Evolutionary conservation across 2,888 invertebrate genomes (phyloP), one percentile per base, ranked within the genome.

Genomic region (Lasioglossum oenotherae): DNA sequence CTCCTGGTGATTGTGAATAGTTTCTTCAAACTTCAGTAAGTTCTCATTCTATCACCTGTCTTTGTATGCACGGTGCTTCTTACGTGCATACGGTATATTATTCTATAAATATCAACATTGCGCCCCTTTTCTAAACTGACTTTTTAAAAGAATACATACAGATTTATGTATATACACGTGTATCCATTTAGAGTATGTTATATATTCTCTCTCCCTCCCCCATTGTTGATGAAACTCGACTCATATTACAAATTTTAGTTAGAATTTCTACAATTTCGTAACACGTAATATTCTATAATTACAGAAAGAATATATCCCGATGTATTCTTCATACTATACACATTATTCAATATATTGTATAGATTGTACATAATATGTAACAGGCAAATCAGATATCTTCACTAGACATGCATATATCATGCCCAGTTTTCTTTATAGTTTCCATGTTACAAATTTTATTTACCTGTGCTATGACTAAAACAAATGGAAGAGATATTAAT

Each of bases 1-100:
- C 93, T 91, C 92, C 92, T 92, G 91, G 94, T 93, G 93, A 94
- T 93, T 93, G 92, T 91, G 92, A 92, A 92, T 92, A 91, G 92
- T 92, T 93, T 92, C 93, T 92, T 94, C 94, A 92, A 92, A 92
- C 92, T 92, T 92, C 92, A 88, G 90, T 91, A 91, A 91, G 91
- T 91, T 64, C 91, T 91, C 89, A 89, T 86, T 91, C 90, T 91
- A 78, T 88, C 86, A 87, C 82, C 87, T 89, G 80, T 87, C 85
- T 89, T 84, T 85, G 87, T 90, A 84, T 80, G 87, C 87, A 87
- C 83, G 82, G 87, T 88, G 86, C 86, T 80, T 85, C 86, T 89
- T 88, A 80, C 80, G 67, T 85, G 84, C 79, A 76, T 83, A 85
- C 57, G 81, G 85, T 86, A 85, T 85, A 86, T 86, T 86, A 64